These are phyloP conservation scores for Drosophila gaucha DNA, from an alignment of 2,888 invertebrate species.

Conservation along the genomic window DNA sequence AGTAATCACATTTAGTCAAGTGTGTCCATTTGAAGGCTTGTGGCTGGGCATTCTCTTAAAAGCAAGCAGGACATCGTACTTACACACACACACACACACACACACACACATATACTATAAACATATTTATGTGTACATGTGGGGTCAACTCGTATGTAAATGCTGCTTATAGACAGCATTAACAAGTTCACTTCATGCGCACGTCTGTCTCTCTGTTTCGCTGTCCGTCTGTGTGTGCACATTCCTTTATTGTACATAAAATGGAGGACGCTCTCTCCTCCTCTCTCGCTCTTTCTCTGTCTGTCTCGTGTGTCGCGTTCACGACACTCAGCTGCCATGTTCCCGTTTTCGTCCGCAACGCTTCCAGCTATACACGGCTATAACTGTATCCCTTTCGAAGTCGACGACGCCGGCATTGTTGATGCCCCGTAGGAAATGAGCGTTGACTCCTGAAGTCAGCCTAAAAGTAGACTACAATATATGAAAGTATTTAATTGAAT, in stretches of 20 bases:
- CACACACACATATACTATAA: conserved; percentile 4
- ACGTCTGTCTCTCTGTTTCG: conserved; percentile 29
- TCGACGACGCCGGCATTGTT: conserved; percentile 64
- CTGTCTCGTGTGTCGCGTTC: conserved; percentile 39
- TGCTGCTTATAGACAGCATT: conserved; percentile 74
- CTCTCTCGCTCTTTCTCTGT: background rate
- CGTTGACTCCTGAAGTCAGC: conserved; percentile 39
- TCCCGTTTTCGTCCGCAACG: conserved; percentile 45
- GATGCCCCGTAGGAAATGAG: conserved; percentile 67
- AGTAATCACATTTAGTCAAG: conserved; percentile 47
- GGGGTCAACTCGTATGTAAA: conserved; percentile 71
- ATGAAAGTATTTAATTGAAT: conserved; percentile 19
- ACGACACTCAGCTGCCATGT: conserved; percentile 67
- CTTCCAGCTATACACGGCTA: conserved; percentile 61
- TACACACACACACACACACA: conserved; percentile 9
- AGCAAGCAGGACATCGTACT: conserved; percentile 40
- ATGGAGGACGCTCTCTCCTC: conserved; percentile 34
- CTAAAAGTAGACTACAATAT: conserved; percentile 64
- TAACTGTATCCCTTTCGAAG: conserved; percentile 77
- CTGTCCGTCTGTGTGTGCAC: conserved; percentile 48
- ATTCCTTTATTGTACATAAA: conserved; percentile 75
- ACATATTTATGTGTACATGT: conserved; percentile 40
- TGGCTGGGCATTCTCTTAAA: conserved; percentile 29
- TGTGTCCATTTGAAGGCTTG: conserved; percentile 54
- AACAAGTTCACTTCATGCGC: conserved; percentile 70